Percentiles rank a stretch among this genome's conserved stretches.
Conservation (phyloP, 1,140 invertebrate genomes). For the Apis cerana region DNA sequence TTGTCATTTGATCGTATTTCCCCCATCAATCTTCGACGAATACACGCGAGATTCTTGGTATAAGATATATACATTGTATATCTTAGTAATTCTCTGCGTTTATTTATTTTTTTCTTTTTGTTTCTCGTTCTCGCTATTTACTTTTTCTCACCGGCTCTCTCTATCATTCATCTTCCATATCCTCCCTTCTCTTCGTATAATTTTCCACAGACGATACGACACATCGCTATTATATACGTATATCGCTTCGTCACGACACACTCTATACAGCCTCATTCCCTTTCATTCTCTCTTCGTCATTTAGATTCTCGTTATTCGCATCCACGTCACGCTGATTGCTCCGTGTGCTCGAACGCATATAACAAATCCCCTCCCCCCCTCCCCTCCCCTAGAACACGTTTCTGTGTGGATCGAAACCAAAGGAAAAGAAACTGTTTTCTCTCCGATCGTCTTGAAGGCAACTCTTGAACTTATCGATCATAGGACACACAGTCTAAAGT, state of each 20-base stretch:
- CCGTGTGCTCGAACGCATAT: background rate
- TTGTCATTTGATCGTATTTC: no score
- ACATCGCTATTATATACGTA: conserved; percentile 56
- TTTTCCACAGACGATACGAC: conserved; percentile 66
- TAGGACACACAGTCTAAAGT: conserved; percentile 8
- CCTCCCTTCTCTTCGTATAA: conserved; percentile 61
- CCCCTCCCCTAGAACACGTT: background rate
- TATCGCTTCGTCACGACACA: conserved; percentile 53
- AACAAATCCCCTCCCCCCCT: no score
- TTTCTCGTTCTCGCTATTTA: conserved; percentile 54
- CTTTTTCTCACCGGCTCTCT: background rate
- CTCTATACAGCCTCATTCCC: conserved; percentile 5
- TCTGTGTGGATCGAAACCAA: background rate
- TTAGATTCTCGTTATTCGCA: background rate
- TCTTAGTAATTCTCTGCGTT: conserved; percentile 43
- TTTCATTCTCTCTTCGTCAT: conserved; percentile 14
- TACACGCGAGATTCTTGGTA: conserved; percentile 62
- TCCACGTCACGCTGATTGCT: conserved; percentile 20
- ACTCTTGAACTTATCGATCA: conserved; percentile 10
- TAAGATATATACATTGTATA: conserved; percentile 56
- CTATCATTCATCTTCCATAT: conserved; percentile 54
- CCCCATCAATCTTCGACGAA: conserved; percentile 20
- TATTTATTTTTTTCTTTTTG: conserved; percentile 48
- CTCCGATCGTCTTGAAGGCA: background rate
- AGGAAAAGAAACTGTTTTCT: background rate